Evolutionary conservation across 2,888 invertebrate species (phyloP).

Genomic region (Dysmachus trigonus): DNA sequence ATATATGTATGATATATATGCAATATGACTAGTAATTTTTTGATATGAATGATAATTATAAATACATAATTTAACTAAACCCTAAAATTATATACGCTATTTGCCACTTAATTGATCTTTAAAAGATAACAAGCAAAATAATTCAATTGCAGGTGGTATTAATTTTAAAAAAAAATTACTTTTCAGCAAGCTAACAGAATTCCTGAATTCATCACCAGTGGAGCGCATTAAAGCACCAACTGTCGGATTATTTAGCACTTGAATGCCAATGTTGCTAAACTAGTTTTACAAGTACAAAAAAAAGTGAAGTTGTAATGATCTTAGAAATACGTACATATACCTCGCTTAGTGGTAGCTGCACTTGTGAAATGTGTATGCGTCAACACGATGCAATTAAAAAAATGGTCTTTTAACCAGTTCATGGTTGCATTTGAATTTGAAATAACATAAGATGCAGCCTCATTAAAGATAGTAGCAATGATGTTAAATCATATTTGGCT

Average conservation of each 20-base stretch:
- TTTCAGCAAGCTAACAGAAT: neutral
- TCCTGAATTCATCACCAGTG: neutral
- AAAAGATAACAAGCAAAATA: neutral
- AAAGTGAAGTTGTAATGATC: neutral
- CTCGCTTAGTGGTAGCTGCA: neutral
- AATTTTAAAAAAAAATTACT: neutral
- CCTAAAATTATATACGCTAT: neutral
- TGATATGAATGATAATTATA: neutral
- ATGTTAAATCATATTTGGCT: neutral
- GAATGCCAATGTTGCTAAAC: constrained; percentile 41
- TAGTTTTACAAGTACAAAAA: constrained; percentile 27
- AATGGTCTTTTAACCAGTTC: neutral
- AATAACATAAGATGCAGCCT: neutral
- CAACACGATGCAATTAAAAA: neutral
- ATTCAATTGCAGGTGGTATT: neutral
- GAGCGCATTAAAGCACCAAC: constrained; percentile 20
- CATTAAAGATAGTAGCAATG: neutral
- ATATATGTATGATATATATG: no score
- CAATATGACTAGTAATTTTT: no score
- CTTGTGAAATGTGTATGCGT: neutral
- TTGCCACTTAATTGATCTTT: neutral
- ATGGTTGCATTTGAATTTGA: neutral
- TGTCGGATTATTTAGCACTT: constrained; percentile 21
- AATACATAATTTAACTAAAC: no score
- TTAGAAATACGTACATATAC: neutral